Percentiles rank a stretch among this genome's conserved stretches.
phyloP scores from a whole-genome alignment of 2,113 vertebrate genomes.

The Chaetodon trifascialis region DNA sequence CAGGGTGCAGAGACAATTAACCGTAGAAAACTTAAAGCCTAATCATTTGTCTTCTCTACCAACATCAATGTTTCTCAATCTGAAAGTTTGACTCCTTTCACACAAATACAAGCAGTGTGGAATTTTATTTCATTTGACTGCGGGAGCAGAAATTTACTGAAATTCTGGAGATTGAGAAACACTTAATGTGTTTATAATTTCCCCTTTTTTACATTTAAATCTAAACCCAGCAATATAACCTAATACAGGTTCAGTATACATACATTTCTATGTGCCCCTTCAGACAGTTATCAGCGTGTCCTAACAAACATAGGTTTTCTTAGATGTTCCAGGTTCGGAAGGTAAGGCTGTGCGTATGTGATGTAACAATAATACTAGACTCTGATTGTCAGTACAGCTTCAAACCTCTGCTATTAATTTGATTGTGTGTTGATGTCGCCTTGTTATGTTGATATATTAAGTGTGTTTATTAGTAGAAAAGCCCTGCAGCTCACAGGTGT shows the following conservation, averaged over 20 bases:
- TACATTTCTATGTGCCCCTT: neutral
- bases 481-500: neutral
- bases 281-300: constrained; percentile 30
- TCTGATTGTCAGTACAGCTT: neutral
- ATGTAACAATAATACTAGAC: neutral
- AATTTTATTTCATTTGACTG: neutral
- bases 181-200: constrained; percentile 2
- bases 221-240: neutral
- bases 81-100: constrained; percentile 3
- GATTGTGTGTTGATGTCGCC: neutral
- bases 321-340: constrained; percentile 29
- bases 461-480: neutral
- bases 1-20: constrained; percentile 37
- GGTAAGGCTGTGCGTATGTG: constrained; percentile 63
- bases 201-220: neutral
- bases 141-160: neutral
- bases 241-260: neutral
- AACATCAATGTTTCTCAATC: constrained; percentile 66
- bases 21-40: constrained; percentile 2
- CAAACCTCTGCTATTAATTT: neutral
- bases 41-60: constrained; percentile 30
- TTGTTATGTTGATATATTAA: neutral
- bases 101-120: neutral
- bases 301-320: constrained; percentile 44
- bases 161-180: constrained; percentile 57